Percentiles rank a stretch among this genome's conserved stretches.
Evolutionary conservation across 2,888 invertebrate genomes (phyloP).

Genomic region (Zygogramma bicolorata): DNA sequence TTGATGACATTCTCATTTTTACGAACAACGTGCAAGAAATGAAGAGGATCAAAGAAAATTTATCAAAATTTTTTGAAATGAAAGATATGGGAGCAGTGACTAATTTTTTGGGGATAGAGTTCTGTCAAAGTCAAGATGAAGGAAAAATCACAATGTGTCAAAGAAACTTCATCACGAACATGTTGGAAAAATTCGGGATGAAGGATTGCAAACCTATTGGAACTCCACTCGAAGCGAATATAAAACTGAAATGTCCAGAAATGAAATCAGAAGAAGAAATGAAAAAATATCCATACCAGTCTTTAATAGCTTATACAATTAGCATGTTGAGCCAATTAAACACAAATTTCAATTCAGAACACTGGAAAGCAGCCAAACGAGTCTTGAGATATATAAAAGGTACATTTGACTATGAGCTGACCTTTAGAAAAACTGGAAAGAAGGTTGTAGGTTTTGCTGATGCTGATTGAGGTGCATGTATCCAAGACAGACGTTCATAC

Average conservation of each 20-base stretch:
- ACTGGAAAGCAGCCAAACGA: no score
- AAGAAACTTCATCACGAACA: not conserved
- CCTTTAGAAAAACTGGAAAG: no score
- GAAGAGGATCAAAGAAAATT: not conserved
- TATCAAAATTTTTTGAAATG: not conserved
- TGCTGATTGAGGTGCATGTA: no score
- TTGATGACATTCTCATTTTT: not conserved
- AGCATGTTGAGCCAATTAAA: not conserved
- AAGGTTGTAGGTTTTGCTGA: no score
- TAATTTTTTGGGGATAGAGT: not conserved
- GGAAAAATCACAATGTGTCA: not conserved
- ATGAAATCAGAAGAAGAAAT: not conserved
- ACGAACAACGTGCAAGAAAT: not conserved
- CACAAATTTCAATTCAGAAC: no score
- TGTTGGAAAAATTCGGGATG: not conserved
- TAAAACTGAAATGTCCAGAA: not conserved
- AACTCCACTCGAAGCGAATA: not conserved
- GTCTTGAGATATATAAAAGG: no score
- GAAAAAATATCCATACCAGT: slow-evolving; percentile 1
- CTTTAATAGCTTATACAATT: not conserved
- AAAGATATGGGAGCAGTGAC: not conserved
- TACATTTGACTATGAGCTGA: no score
- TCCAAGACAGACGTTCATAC: no score
- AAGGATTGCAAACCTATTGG: not conserved
- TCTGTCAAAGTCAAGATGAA: not conserved